Percentiles rank a stretch among this genome's conserved stretches.
These are phyloP conservation scores for Rhamnusium bicolor DNA, from an alignment of 2,888 invertebrate genomes.

Conservation along the genomic window DNA sequence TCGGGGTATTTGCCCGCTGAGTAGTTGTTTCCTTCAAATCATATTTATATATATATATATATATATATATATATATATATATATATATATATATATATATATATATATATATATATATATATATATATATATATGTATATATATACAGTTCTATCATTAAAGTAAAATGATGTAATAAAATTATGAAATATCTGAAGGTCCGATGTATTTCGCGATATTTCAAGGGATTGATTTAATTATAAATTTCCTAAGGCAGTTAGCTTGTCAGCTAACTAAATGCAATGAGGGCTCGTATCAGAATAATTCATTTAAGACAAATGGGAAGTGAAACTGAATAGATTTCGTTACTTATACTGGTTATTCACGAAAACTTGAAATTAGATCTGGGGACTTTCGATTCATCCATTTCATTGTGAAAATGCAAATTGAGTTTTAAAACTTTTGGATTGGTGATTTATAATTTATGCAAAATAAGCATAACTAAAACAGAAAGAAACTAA, in stretches of 20 bases:
- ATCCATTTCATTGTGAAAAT: background rate
- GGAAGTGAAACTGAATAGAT: constrained; percentile 42
- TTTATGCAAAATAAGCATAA: background rate
- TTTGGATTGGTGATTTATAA: background rate
- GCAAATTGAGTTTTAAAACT: background rate
- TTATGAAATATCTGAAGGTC: constrained; percentile 2
- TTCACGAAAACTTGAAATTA: constrained; percentile 17
- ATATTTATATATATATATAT: too few species aligned
- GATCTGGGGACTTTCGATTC: background rate
- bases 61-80: too few species aligned
- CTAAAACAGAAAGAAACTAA: background rate
- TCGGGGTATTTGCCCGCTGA: too few species aligned
- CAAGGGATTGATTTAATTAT: constrained; percentile 26
- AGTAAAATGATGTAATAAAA: background rate
- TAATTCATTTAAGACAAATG: constrained; percentile 50
- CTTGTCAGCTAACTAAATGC: constrained; percentile 19
- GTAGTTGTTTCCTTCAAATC: too few species aligned
- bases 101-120: too few species aligned
- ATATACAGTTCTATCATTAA: background rate
- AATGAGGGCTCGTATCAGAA: constrained; percentile 10
- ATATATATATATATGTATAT: too few species aligned
- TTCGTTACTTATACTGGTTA: constrained; percentile 24
- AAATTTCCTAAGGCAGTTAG: constrained; percentile 8
- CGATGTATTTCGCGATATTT: constrained; percentile 18
- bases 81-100: too few species aligned